Evolutionary conservation across 1,140 invertebrate genomes (phyloP).

Genomic region (Dreissena polymorpha): DNA sequence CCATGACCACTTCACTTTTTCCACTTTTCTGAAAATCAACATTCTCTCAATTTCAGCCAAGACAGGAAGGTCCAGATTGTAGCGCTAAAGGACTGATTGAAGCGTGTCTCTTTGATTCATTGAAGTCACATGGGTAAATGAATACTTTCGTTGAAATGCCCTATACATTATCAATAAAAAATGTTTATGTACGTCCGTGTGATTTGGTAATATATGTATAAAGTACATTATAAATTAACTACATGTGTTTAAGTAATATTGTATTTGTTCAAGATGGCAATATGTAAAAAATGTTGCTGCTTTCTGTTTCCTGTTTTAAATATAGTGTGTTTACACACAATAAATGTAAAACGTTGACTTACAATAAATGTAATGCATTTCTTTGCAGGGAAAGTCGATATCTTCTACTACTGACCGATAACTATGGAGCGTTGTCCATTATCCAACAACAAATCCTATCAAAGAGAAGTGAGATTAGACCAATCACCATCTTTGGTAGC

Average conservation of each 20-base stretch:
- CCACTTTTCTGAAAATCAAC: no score
- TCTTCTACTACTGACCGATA: slow-evolving; percentile 74
- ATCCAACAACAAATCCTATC: slow-evolving; percentile 69
- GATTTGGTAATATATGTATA: no score
- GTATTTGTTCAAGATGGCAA: background rate
- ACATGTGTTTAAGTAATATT: background rate
- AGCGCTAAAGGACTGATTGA: slow-evolving; percentile 57
- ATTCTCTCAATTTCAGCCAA: slow-evolving; percentile 48
- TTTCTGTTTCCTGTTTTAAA: background rate
- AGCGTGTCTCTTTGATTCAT: slow-evolving; percentile 55
- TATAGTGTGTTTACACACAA: background rate
- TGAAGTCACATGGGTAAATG: slow-evolving; percentile 22
- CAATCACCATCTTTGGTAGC: slow-evolving; percentile 75
- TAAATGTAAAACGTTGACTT: background rate
- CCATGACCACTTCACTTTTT: no score
- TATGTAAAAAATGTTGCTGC: background rate
- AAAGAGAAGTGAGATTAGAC: slow-evolving; percentile 50
- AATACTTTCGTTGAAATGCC: background rate
- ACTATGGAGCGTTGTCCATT: slow-evolving; percentile 72
- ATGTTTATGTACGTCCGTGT: background rate
- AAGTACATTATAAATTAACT: no score
- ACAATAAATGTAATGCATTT: background rate
- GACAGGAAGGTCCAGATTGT: slow-evolving; percentile 55
- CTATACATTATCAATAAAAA: background rate
- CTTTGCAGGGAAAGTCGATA: slow-evolving; percentile 73